Conservation (phyloP, 2,113 vertebrate genomes). For the Lates calcarifer region DNA sequence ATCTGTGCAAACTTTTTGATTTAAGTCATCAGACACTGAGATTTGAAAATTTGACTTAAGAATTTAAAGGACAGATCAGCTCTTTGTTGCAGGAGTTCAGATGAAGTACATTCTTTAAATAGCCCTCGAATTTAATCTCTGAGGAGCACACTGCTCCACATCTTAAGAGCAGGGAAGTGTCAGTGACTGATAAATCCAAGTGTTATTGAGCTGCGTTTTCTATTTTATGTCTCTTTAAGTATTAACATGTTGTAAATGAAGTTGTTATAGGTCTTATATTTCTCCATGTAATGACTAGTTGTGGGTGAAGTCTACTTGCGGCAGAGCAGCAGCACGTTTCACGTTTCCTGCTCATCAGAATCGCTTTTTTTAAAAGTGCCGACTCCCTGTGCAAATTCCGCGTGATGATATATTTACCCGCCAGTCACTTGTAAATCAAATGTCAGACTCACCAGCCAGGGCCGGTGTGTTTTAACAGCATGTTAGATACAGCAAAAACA, state of each 20-base stretch:
- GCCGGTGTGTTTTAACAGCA: conserved; percentile 3
- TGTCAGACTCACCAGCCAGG: background rate
- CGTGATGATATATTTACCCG: background rate
- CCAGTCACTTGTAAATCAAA: conserved; percentile 6
- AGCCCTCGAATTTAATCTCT: conserved; percentile 46
- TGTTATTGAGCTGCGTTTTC: conserved; percentile 14
- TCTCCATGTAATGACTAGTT: background rate
- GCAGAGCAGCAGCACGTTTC: background rate
- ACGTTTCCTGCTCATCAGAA: background rate
- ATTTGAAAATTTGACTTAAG: conserved; percentile 26
- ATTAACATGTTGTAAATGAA: conserved; percentile 23
- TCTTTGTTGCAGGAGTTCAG: conserved; percentile 54
- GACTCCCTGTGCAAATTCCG: background rate
- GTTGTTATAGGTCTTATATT: background rate
- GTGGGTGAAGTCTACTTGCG: background rate
- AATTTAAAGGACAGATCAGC: conserved; percentile 35
- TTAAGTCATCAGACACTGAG: conserved; percentile 8
- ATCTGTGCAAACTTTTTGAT: conserved; percentile 3
- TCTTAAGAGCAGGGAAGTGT: conserved; percentile 22
- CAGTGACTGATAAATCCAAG: conserved; percentile 26
- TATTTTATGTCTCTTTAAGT: conserved; percentile 8
- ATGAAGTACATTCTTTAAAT: conserved; percentile 64
- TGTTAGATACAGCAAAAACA: conserved; percentile 1
- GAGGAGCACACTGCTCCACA: conserved; percentile 17
- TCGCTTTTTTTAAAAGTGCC: background rate